Conservation (phyloP, 2,888 invertebrate species). For the Nymphalis urticae region DNA sequence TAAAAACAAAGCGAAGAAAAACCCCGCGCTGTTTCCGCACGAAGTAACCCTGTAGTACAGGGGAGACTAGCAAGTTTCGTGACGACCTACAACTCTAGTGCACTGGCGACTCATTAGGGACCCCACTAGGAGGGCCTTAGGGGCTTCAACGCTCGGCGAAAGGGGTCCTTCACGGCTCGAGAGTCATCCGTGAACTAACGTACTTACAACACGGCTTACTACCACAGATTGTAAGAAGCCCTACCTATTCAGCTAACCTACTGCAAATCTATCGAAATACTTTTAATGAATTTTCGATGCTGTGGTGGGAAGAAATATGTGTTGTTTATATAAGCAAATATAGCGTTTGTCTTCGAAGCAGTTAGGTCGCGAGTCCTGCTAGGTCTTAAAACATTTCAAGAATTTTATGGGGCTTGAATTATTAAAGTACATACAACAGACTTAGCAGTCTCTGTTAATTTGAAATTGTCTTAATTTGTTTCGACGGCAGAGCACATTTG, state of each 20-base stretch:
- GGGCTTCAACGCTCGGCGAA: constrained; percentile 66
- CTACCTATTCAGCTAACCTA: constrained; percentile 13
- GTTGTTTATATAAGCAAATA: constrained; percentile 34
- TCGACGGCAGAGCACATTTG: constrained; percentile 61
- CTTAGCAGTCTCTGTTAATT: constrained; percentile 65
- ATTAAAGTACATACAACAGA: constrained; percentile 63
- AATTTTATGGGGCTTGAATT: constrained; percentile 55
- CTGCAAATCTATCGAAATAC: constrained; percentile 19
- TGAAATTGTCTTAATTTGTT: constrained; percentile 77
- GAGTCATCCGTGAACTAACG: constrained; percentile 67
- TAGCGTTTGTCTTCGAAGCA: constrained; percentile 46
- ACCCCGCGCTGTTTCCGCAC: constrained; percentile 61
- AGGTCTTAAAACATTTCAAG: constrained; percentile 45
- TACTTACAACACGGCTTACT: constrained; percentile 52
- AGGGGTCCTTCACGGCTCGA: constrained; percentile 70
- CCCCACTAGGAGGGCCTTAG: constrained; percentile 69
- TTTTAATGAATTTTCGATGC: neutral
- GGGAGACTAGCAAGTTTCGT: constrained; percentile 67
- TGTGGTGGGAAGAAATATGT: constrained; percentile 14
- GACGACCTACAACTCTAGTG: constrained; percentile 79
- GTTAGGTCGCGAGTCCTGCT: constrained; percentile 31
- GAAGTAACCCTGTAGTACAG: constrained; percentile 66
- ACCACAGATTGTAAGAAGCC: constrained; percentile 28
- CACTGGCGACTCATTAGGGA: constrained; percentile 80
- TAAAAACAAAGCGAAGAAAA: constrained; percentile 66